Conservation (phyloP, 2,113 vertebrate genomes). For the Scophthalmus maximus region DNA sequence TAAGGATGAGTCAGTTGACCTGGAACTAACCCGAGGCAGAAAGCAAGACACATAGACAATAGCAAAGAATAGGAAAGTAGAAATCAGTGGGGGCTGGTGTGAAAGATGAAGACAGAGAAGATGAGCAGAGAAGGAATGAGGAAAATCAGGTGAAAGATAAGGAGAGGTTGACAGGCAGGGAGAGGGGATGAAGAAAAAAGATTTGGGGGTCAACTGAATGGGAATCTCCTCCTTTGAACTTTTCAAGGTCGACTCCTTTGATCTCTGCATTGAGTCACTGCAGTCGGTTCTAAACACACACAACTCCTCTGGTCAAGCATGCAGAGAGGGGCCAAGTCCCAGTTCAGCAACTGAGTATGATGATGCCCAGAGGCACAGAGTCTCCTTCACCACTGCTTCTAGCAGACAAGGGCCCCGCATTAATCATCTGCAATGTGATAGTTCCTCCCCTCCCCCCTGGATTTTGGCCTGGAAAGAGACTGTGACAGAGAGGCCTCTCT, state of each 20-base stretch:
- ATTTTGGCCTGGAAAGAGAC: conserved; percentile 27
- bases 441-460: conserved; percentile 10
- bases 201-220: conserved; percentile 18
- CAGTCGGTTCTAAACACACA: conserved; percentile 19
- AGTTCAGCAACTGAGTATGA: conserved; percentile 56
- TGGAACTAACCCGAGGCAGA: conserved; percentile 29
- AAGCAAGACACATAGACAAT: neutral
- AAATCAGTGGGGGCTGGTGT: too few species aligned
- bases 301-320: conserved; percentile 51
- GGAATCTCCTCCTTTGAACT: conserved; percentile 46
- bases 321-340: conserved; percentile 44
- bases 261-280: conserved; percentile 27
- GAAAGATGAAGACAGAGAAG: conserved; percentile 8
- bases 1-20: conserved; percentile 29
- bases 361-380: conserved; percentile 52
- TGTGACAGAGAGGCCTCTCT: conserved; percentile 29
- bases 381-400: conserved; percentile 55
- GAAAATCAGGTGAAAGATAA: conserved; percentile 19
- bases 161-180: conserved; percentile 25
- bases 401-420: conserved; percentile 55
- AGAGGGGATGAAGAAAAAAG: conserved; percentile 4
- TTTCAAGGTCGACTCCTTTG: conserved; percentile 52
- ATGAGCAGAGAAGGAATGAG: neutral
- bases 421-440: conserved; percentile 70
- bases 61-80: conserved; percentile 1